Conservation (phyloP, 2,113 vertebrate species). For the Turnix velox region DNA sequence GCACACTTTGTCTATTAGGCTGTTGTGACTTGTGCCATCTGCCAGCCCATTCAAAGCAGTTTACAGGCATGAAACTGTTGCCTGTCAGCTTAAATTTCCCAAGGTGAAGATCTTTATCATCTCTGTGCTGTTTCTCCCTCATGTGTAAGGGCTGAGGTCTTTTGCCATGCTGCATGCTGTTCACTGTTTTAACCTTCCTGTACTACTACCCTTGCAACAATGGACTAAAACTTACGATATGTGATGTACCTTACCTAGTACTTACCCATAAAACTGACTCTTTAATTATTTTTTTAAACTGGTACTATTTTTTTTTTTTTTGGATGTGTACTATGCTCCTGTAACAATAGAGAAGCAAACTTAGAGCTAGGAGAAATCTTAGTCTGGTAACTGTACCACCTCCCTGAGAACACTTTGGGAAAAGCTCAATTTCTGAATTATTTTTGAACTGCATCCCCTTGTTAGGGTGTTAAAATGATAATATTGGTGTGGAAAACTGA, state of each 20-base stretch:
- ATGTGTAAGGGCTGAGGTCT: not conserved
- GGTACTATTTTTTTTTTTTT: not conserved
- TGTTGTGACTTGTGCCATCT: not conserved
- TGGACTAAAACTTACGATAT: not conserved
- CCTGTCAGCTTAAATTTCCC: not conserved
- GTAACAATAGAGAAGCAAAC: not conserved
- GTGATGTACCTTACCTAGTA: not conserved
- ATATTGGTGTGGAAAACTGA: not conserved
- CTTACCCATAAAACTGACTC: not conserved
- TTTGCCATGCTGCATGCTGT: not conserved
- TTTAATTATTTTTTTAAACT: not conserved
- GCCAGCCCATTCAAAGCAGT: not conserved
- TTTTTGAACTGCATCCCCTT: not conserved
- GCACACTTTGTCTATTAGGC: not conserved
- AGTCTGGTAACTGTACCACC: rapidly evolving
- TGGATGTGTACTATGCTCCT: not conserved
- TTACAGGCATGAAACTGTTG: not conserved
- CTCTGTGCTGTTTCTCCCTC: not conserved
- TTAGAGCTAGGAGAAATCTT: not conserved
- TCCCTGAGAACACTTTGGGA: not conserved
- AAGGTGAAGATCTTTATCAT: not conserved
- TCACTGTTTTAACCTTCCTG: not conserved
- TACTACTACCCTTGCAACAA: not conserved
- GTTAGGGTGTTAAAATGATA: not conserved
- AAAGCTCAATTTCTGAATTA: not conserved